Percentiles rank a stretch among this genome's conserved stretches.
Evolutionary conservation across 1,140 invertebrate species (phyloP).

Genomic region (Cataglyphis hispanica): DNA sequence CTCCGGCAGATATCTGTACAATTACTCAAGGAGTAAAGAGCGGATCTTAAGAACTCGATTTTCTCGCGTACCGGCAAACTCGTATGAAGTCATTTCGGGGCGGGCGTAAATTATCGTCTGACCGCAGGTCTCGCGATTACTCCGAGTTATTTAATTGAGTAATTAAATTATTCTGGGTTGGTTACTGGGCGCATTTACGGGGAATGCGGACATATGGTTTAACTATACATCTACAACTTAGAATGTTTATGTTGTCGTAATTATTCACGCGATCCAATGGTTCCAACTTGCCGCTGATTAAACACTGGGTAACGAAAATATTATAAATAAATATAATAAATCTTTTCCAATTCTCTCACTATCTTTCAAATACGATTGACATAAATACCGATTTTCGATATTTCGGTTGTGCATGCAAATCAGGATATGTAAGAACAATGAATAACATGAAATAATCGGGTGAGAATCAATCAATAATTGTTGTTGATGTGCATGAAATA

Average conservation of each 20-base stretch:
- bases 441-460: too few relatives aligned
- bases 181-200: background rate
- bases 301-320: background rate
- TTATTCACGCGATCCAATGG: slow-evolving; percentile 1
- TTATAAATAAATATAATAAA: slow-evolving; percentile 25
- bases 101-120: slow-evolving; percentile 40
- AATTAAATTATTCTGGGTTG: slow-evolving; percentile 40
- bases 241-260: background rate
- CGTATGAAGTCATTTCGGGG: slow-evolving; percentile 27
- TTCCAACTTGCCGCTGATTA: background rate
- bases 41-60: slow-evolving; percentile 26
- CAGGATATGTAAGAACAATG: too few relatives aligned
- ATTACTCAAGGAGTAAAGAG: slow-evolving; percentile 17
- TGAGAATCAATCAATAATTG: too few relatives aligned
- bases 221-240: background rate
- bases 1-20: slow-evolving; percentile 11
- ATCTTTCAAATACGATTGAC: too few relatives aligned
- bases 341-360: background rate
- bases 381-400: too few relatives aligned
- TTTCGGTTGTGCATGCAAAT: too few relatives aligned
- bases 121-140: background rate
- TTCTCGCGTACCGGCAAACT: slow-evolving; percentile 26
- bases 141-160: slow-evolving; percentile 37
- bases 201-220: background rate
- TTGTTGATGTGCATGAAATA: too few relatives aligned